phyloP scores from a whole-genome alignment of 2,113 vertebrate genomes.

The Oxyura jamaicensis region DNA sequence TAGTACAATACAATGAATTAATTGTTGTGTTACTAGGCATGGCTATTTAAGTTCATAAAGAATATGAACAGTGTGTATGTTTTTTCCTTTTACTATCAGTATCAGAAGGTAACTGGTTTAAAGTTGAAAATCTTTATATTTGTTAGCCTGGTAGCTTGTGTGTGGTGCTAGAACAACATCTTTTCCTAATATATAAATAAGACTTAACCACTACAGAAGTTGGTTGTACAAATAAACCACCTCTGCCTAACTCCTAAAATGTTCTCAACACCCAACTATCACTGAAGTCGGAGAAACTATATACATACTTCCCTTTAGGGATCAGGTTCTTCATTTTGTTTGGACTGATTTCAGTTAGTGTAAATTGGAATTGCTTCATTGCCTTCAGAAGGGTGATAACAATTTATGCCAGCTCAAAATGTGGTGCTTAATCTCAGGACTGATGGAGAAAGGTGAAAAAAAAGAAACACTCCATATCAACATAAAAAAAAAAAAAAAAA shows the following conservation, averaged over 20 bases:
- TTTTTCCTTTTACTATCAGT: neutral
- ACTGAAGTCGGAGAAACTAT: neutral
- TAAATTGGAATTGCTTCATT: neutral
- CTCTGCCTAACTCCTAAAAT: neutral
- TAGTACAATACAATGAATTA: neutral
- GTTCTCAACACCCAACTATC: neutral
- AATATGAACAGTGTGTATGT: neutral
- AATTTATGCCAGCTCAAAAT: neutral
- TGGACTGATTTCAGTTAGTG: neutral
- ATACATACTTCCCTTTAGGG: neutral
- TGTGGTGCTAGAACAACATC: neutral
- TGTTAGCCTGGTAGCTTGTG: neutral
- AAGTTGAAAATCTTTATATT: neutral
- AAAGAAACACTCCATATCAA: neutral
- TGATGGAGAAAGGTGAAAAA: neutral
- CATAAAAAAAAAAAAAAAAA: conserved; percentile 7
- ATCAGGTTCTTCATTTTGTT: neutral
- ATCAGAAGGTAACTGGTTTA: neutral
- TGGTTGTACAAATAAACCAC: neutral
- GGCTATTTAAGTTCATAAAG: neutral
- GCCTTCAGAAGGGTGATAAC: neutral
- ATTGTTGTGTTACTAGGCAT: neutral
- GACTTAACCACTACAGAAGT: neutral
- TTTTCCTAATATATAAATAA: neutral
- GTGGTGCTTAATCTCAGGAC: neutral